Conservation (phyloP, 2,797 vertebrate genomes). For the Leptodactylus fallax region DNA sequence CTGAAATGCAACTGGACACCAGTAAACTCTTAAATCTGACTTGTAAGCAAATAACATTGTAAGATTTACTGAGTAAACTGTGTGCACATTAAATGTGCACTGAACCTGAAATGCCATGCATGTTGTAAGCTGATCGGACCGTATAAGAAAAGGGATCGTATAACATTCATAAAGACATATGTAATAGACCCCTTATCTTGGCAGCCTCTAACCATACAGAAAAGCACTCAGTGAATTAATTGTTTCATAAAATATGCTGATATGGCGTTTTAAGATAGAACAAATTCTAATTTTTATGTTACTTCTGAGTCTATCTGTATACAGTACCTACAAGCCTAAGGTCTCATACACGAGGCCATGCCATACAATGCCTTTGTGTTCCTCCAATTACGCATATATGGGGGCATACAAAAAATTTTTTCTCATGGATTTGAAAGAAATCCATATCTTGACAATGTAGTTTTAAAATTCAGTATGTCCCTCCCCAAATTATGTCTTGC, state of each 20-base stretch:
- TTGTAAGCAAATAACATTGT: background rate
- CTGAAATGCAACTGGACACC: background rate
- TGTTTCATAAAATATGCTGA: background rate
- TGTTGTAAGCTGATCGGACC: background rate
- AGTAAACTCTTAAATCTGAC: background rate
- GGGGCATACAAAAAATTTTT: background rate
- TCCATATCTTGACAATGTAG: no score
- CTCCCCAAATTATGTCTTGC: no score
- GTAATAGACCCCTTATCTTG: background rate
- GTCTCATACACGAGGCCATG: no score
- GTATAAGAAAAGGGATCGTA: background rate
- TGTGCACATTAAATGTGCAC: background rate
- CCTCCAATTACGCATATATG: background rate
- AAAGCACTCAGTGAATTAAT: background rate
- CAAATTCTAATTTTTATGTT: background rate
- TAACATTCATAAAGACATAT: background rate
- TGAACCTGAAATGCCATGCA: background rate
- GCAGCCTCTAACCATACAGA: background rate
- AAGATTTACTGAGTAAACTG: background rate
- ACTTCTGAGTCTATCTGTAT: background rate
- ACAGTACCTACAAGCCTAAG: no score
- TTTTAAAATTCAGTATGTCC: no score
- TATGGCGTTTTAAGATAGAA: background rate
- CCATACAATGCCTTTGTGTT: background rate
- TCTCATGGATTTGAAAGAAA: no score